These are phyloP conservation scores for Heliconius aoede DNA, from an alignment of 2,888 invertebrate genomes.

Conservation along the genomic window DNA sequence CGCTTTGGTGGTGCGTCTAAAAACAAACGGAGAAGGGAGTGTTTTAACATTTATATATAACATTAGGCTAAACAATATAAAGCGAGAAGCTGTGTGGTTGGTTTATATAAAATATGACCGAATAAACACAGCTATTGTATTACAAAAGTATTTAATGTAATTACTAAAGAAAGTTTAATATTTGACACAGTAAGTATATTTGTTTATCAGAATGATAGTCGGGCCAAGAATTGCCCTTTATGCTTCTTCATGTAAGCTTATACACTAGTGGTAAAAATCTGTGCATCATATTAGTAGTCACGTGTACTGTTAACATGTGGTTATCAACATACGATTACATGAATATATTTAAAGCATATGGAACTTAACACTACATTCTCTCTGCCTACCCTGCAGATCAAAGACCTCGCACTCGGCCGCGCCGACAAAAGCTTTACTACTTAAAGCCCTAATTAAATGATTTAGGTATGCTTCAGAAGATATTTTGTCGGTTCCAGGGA, in stretches of 20 bases:
- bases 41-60: too few species aligned
- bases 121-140: too few species aligned
- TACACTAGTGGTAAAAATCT: background rate
- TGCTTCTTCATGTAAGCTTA: background rate
- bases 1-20: too few species aligned
- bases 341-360: too few species aligned
- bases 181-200: background rate
- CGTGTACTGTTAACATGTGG: too few species aligned
- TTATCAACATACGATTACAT: too few species aligned
- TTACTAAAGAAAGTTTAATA: background rate
- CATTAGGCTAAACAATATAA: too few species aligned
- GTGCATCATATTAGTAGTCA: background rate
- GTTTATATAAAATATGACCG: too few species aligned
- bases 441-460: conserved; percentile 7
- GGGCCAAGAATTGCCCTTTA: conserved; percentile 12
- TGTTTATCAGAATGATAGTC: background rate
- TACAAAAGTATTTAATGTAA: too few species aligned
- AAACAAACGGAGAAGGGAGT: too few species aligned
- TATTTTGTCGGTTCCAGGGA: conserved; percentile 85
- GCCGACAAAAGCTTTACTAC: conserved; percentile 23
- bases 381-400: background rate
- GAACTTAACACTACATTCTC: too few species aligned
- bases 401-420: background rate
- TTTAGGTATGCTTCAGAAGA: background rate
- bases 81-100: too few species aligned